Evolutionary conservation across 1,140 invertebrate genomes (phyloP), one percentile per base, ranked within the genome.

Genomic region (Heliconius himera): DNA sequence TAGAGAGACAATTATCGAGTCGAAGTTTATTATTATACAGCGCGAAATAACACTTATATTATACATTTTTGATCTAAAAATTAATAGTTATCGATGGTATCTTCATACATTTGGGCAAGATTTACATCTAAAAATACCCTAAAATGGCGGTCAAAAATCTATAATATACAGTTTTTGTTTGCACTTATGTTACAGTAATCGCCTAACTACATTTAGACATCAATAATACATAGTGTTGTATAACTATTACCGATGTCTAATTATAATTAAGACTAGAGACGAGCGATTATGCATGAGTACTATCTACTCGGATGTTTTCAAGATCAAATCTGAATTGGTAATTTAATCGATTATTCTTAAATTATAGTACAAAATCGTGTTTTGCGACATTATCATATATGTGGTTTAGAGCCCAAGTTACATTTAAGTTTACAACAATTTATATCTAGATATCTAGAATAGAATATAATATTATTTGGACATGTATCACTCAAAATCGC

Each of bases 1-100:
- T 91, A 94, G 93, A 95, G 93, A 94, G 93, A 94, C 93, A 93
- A 94, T n/a, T 92, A 93, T 94, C 91, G 60, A 66, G 60, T 66
- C 60, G 11, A 66, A 66, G 60, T 66, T 51, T 29, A 66, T 66
- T 26, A 66, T 26, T 29, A 66, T 66, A 66, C 60, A 66, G 60
- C 26, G 60, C 60, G 4, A 66, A 66, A 3, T 66, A 11, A 18
- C 11, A 16, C 26, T 66, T 13, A 66, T 29, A 66, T 66, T 66
- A 66, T 66, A 66, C 60, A 66, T 66, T 66, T 66, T 13, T 26
- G 60, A 66, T 22, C 26, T 66, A 29, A 66, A 29, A 66, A 11
- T 11, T 66, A 22, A 56, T 8, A 26, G 11, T 66, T 29, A 66
- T 66, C 60, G 26, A 66, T 66, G 60, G 26, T 66, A 22, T 26